Conservation (phyloP, 1,140 invertebrate genomes). For the Nilaparvata lugens region DNA sequence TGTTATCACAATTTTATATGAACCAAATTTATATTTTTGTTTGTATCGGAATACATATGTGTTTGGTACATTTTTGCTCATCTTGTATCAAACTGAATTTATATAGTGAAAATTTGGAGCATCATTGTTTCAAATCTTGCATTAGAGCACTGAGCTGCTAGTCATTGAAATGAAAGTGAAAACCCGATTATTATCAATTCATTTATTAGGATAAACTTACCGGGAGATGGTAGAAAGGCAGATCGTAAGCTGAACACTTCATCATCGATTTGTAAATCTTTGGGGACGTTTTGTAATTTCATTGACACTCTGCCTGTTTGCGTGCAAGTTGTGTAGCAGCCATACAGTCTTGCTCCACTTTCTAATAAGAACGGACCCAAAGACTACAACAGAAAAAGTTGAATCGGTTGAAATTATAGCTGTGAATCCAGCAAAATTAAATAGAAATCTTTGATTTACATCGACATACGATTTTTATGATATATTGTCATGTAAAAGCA, state of each 20-base stretch:
- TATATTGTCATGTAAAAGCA: no score
- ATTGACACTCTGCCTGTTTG: constrained; percentile 85
- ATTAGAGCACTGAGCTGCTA: background rate
- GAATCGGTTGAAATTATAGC: no score
- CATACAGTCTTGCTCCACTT: constrained; percentile 49
- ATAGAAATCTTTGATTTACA: no score
- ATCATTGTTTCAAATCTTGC: no score
- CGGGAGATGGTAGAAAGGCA: constrained; percentile 31
- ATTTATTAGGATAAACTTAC: constrained; percentile 3
- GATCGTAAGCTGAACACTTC: constrained; percentile 28
- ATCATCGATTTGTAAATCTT: constrained; percentile 55
- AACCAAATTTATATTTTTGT: no score
- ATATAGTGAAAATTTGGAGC: no score
- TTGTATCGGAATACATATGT: no score
- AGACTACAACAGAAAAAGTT: constrained; percentile 15
- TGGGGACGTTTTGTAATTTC: constrained; percentile 81
- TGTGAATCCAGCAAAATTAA: no score
- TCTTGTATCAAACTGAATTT: no score
- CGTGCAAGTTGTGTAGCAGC: constrained; percentile 65
- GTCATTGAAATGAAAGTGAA: background rate
- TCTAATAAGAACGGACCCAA: constrained; percentile 17
- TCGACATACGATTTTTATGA: no score
- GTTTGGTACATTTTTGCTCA: no score
- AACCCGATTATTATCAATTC: background rate
- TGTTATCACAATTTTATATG: no score